Conservation (phyloP, 2,888 invertebrate genomes). For the Odontocolon sp. region DNA sequence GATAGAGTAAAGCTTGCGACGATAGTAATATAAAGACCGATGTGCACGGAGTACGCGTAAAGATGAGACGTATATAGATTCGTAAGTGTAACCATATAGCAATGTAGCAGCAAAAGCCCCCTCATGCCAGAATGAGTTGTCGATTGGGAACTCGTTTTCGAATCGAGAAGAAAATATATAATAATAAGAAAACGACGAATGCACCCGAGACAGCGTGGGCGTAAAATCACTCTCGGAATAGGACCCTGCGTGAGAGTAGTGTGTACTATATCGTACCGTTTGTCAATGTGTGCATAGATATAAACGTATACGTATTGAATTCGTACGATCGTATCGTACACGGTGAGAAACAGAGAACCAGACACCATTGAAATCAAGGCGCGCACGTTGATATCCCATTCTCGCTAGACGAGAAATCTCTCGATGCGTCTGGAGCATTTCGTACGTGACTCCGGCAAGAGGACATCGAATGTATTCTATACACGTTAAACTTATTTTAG, state of each 20-base stretch:
- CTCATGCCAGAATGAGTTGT: constrained; percentile 64
- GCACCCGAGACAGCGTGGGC: constrained; percentile 55
- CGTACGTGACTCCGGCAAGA: not conserved
- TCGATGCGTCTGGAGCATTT: constrained; percentile 8
- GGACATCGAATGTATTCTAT: not conserved
- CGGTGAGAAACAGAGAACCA: constrained; percentile 26
- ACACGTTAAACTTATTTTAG: not conserved
- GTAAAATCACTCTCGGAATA: constrained; percentile 31
- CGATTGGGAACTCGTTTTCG: constrained; percentile 70
- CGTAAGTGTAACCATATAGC: not conserved
- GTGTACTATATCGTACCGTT: not conserved
- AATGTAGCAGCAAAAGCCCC: constrained; percentile 13
- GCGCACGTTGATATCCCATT: constrained; percentile 31
- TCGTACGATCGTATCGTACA: not conserved
- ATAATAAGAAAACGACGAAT: constrained; percentile 37
- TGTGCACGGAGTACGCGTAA: no score
- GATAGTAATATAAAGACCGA: not conserved
- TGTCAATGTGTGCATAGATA: not conserved
- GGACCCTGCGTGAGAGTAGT: constrained; percentile 27
- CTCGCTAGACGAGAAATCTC: constrained; percentile 45
- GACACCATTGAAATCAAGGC: constrained; percentile 51
- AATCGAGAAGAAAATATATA: constrained; percentile 1
- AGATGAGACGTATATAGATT: constrained; percentile 38
- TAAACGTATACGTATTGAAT: not conserved
- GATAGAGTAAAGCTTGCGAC: no score